Percentiles rank a stretch among this genome's conserved stretches.
Conservation (phyloP, 2,113 vertebrate genomes). For the Rhegmatorhina hoffmannsi region DNA sequence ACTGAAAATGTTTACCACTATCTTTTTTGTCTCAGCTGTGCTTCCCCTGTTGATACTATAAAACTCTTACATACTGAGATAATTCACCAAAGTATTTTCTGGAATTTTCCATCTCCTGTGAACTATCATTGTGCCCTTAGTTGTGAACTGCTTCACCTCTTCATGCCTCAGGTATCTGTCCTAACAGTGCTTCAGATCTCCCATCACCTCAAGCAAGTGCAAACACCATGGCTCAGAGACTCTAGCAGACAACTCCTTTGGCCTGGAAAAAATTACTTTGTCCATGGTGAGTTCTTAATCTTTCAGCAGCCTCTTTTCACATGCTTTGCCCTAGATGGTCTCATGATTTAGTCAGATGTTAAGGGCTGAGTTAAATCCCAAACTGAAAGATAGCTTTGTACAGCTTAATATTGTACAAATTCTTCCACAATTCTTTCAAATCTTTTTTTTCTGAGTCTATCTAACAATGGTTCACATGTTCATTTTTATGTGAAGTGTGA, state of each 20-base stretch:
- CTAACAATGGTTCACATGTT: background rate
- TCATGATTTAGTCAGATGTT: background rate
- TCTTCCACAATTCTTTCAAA: background rate
- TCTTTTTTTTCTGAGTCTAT: background rate
- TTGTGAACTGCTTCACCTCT: background rate
- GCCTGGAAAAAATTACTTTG: background rate
- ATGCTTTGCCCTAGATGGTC: background rate
- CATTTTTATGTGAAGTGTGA: constrained; percentile 17
- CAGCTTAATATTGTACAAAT: background rate
- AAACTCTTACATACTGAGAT: background rate
- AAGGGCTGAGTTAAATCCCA: background rate
- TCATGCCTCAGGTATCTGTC: background rate
- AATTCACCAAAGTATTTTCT: background rate
- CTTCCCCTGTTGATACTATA: background rate
- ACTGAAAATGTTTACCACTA: background rate
- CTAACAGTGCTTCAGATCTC: background rate
- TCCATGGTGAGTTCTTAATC: background rate
- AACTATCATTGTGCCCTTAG: background rate
- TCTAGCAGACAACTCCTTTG: background rate
- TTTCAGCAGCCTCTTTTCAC: background rate
- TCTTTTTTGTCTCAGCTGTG: background rate
- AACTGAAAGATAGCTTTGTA: background rate
- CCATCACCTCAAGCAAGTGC: background rate
- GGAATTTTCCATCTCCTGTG: background rate
- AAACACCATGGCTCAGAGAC: background rate